Evolutionary conservation across 1,140 invertebrate genomes (phyloP), one percentile per base, ranked within the genome.

Genomic region (Aphelinus certus): DNA sequence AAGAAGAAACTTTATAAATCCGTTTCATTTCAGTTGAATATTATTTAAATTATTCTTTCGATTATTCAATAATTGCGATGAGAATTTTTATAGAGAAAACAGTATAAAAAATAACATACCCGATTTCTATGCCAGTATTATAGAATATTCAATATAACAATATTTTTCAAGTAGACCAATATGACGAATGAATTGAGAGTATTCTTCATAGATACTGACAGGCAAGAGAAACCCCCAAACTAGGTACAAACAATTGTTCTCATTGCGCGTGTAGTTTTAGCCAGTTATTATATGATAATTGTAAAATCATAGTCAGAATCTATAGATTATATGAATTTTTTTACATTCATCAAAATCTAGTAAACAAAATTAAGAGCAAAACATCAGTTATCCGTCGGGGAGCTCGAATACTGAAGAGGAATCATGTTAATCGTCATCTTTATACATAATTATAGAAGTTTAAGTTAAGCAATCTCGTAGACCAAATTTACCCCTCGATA

Each of bases 191-290:
- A 26, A 26, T 26, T 26, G 26, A 26, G 26, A 26, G 26, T 26
- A 26, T 26, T 26, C 26, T 26, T 26, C 26, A 26, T 71, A 71
- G 48, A 56, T 43, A 42, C 67, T 53, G 53, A 60, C 47, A 67
- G 47, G 47, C 72, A 73, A 47, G 49, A 61, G 60, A 70, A 62
- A 45, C n/a, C 73, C 72, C 66, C 26, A 55, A 68, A 61, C 43
- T 77, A 73, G 76, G 76, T 77, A 77, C 73, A 75, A 77, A 75
- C 49, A 45, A 75, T 53, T 72, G 71, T 77, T 75, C 48, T 63
- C 51, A 75, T 51, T 75, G 45, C 57, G 51, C 58, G 46, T 69
- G 66, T 69, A 57, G 45, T 26, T 69, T 56, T 75, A 77, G 76
- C 5, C 9, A 58, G 69, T 77, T 75, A 69, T 72, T 72, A 77